Percentiles rank a stretch among this genome's conserved stretches.
Evolutionary conservation across 2,888 invertebrate species (phyloP).

Genomic region (Invenusta paracnida): DNA sequence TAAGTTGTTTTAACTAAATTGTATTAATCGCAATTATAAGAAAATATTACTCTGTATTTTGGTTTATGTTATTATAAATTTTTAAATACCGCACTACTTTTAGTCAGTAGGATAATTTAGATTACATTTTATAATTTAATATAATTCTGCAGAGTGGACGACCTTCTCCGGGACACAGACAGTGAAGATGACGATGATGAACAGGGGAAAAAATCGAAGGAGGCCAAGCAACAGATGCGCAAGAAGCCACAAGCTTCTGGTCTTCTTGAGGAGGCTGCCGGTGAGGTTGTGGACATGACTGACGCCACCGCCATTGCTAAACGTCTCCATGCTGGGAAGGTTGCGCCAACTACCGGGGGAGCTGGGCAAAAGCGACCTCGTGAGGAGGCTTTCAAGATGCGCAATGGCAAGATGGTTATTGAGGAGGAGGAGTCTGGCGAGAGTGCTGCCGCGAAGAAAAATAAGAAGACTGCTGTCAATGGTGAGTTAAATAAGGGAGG

Average conservation of each 20-base stretch:
- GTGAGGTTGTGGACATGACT: slow-evolving; percentile 2
- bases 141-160: not conserved
- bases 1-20: too few relatives aligned
- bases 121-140: too few relatives aligned
- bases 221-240: not conserved
- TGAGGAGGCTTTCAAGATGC: slow-evolving; percentile 1
- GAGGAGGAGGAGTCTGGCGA: not conserved
- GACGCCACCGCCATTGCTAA: not conserved
- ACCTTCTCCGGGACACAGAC: slow-evolving; percentile 20
- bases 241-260: not conserved
- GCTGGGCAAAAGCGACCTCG: not conserved
- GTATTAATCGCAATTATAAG: too few relatives aligned
- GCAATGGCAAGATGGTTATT: slow-evolving; percentile 1
- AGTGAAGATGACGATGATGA: slow-evolving; percentile 7
- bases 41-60: too few relatives aligned
- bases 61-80: too few relatives aligned
- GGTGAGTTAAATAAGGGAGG: too few relatives aligned
- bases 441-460: not conserved
- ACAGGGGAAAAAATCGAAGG: not conserved
- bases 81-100: too few relatives aligned
- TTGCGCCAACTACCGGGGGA: not conserved
- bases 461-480: not conserved
- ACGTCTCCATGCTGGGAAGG: not conserved
- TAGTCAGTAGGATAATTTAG: too few relatives aligned
- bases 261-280: slow-evolving; percentile 9